These are phyloP conservation scores for Silurus asotus DNA, from an alignment of 2,113 vertebrate genomes.

Conservation along the genomic window DNA sequence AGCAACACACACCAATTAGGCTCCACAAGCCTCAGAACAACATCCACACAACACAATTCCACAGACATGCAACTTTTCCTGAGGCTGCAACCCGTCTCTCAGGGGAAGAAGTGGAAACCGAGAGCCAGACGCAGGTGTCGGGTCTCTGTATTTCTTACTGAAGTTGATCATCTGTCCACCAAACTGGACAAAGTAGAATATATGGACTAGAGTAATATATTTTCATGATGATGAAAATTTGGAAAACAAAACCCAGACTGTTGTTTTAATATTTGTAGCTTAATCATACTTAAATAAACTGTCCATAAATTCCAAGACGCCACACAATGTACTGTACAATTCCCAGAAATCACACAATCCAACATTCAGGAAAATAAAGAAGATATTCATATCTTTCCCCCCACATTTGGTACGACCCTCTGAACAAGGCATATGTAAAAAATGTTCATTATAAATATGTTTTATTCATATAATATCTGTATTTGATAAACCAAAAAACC, in stretches of 20 bases:
- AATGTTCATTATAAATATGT: too few species aligned
- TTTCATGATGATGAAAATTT: not conserved
- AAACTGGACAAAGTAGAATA: not conserved
- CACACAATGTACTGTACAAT: not conserved
- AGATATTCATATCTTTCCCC: not conserved
- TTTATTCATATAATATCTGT: too few species aligned
- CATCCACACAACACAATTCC: not conserved
- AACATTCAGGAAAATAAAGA: not conserved
- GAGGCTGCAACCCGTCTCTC: not conserved
- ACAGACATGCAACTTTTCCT: not conserved
- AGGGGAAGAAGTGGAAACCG: not conserved
- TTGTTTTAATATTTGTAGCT: not conserved
- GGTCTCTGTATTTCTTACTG: not conserved
- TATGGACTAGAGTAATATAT: too few species aligned
- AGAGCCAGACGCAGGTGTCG: constrained; percentile 1
- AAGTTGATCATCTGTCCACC: not conserved
- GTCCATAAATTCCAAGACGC: not conserved
- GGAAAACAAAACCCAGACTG: not conserved
- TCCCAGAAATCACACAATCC: not conserved
- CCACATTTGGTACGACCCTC: too few species aligned
- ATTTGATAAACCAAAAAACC: too few species aligned
- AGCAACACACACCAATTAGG: constrained; percentile 12
- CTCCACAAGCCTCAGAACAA: constrained; percentile 2
- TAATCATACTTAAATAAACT: not conserved
- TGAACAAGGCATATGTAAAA: too few species aligned